Conservation (phyloP, 2,797 vertebrate genomes). For the Arnoldichthys spilopterus region DNA sequence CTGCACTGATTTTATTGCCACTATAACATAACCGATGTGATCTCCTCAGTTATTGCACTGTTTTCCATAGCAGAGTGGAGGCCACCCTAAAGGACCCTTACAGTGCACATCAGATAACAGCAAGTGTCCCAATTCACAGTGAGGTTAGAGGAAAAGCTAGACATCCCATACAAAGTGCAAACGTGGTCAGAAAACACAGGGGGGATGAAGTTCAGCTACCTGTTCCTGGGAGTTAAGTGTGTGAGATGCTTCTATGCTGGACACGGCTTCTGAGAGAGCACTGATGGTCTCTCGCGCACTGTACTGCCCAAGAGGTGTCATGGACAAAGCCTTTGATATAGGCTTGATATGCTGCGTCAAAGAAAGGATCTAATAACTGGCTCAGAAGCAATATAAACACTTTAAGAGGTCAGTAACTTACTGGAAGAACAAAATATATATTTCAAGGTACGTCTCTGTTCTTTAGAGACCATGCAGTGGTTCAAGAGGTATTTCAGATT, state of each 20-base stretch:
- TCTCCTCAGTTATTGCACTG: too few relatives aligned
- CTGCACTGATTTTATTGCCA: too few relatives aligned
- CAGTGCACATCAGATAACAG: not conserved
- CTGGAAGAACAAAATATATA: too few relatives aligned
- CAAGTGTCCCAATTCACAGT: not conserved
- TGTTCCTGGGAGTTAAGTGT: slow-evolving; percentile 78
- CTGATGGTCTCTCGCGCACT: slow-evolving; percentile 80
- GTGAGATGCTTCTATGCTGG: slow-evolving; percentile 76
- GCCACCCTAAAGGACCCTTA: not conserved
- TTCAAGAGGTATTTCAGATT: not conserved
- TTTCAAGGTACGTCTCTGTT: too few relatives aligned
- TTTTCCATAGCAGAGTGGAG: not conserved
- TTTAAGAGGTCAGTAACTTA: too few relatives aligned
- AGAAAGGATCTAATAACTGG: slow-evolving; percentile 29
- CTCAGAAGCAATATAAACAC: slow-evolving; percentile 29
- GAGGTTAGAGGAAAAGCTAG: slow-evolving; percentile 33
- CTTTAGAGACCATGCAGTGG: too few relatives aligned
- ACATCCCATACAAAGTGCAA: slow-evolving; percentile 24
- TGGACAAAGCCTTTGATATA: slow-evolving; percentile 74
- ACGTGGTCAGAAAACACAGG: slow-evolving; percentile 9
- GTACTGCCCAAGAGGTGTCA: slow-evolving; percentile 82
- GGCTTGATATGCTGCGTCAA: slow-evolving; percentile 71
- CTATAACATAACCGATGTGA: too few relatives aligned
- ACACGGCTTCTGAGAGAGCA: slow-evolving; percentile 74
- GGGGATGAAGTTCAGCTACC: slow-evolving; percentile 64